Base-by-base conservation (phyloP, 1,140 invertebrate genomes). In the Euglossa dilemma region DNA sequence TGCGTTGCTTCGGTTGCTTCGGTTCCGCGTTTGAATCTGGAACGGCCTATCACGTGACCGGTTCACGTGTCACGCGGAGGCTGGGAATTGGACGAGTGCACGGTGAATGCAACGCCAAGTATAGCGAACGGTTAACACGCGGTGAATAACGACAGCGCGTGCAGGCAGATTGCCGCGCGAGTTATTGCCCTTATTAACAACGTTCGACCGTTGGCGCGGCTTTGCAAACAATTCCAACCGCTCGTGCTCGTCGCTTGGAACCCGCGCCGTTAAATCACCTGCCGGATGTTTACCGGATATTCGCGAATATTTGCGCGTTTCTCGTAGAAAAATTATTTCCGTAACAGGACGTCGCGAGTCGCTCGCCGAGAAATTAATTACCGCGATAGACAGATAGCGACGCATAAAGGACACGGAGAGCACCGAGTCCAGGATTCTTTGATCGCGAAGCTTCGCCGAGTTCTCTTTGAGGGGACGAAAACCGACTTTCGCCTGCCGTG, bases 71-170 rank as follows among this genome's bases (percentile, higher is more conserved):
- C 67, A 61, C 70, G 28, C 73, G 52, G 69, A 69, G 45, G 45
- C 69, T 7, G 54, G 47, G 52, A 63, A 76, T 64, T 61, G 72
- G 85, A 87, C 70, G 70, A 80, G 72, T 61, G 72, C 72, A 52
- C 45, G 50, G 71, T 84, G 57, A 73, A 80, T 66, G 76, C 76
- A 87, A 84, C 67, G 80, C 64, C 45, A 80, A 80, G 52, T 86
- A 72, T 72, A 70, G 69, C 64, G 63, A 87, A 84, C 67, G 85
- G 64, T 87, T 71, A 87, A 84, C 64, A 75, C 61, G 25, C 56
- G 50, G 71, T 54, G 72, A 87, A 64, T 84, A 76, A 87, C 70
- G 47, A 20, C 56, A 23, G 3, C 50, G 6, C 28, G 25, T 36
- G 45, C 50, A 50, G 67, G 9, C 6, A 57, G 28, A 66, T 56